Evolutionary conservation across 2,888 invertebrate species (phyloP).

Genomic region (Platycheirus rosarum): DNA sequence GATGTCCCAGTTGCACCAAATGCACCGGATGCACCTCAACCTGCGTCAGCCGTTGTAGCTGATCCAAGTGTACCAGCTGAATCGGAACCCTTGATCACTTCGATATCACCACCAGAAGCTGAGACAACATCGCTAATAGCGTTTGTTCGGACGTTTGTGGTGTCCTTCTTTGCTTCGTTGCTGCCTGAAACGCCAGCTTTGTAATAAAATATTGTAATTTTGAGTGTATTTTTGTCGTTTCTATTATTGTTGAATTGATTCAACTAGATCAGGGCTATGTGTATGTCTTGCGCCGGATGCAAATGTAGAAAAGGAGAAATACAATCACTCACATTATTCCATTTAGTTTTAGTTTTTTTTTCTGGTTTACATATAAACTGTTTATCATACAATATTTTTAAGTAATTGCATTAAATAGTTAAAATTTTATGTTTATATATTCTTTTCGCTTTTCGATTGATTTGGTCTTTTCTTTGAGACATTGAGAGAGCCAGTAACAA

Average conservation of each 20-base stretch:
- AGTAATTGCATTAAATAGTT: too few species aligned
- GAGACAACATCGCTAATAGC: conserved; percentile 86
- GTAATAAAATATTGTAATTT: conserved; percentile 75
- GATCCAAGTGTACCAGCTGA: conserved; percentile 74
- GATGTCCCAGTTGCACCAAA: conserved; percentile 44
- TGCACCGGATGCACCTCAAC: conserved; percentile 41
- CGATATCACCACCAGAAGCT: conserved; percentile 64
- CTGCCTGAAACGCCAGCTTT: conserved; percentile 92
- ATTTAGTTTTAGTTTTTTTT: conserved; percentile 14
- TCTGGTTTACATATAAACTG: conserved; percentile 15
- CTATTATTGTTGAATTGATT: conserved; percentile 60
- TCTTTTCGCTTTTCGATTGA: too few species aligned
- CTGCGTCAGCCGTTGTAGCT: conserved; percentile 68
- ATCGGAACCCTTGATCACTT: conserved; percentile 67
- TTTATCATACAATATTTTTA: neutral
- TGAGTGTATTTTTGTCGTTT: conserved; percentile 64
- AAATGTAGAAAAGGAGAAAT: conserved; percentile 1
- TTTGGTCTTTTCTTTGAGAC: neutral
- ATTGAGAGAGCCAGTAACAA: neutral
- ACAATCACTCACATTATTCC: conserved; percentile 33
- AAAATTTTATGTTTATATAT: too few species aligned
- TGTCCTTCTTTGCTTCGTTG: conserved; percentile 96
- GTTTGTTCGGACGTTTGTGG: conserved; percentile 94
- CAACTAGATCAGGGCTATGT: conserved; percentile 38
- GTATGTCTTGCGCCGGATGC: conserved; percentile 30